Evolutionary conservation across 2,888 invertebrate species (phyloP).

Genomic region (Gryllus longicercus): DNA sequence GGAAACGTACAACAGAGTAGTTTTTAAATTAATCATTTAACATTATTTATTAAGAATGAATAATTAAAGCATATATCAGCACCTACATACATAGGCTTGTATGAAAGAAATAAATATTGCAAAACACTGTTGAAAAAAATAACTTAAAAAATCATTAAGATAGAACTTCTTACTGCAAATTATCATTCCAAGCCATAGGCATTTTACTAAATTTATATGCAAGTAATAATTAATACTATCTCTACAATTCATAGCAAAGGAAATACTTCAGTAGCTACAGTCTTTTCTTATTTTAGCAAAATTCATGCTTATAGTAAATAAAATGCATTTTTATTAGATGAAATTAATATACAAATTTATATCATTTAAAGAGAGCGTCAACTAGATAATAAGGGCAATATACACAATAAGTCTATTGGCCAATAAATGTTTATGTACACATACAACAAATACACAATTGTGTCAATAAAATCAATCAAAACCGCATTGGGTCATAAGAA

Average conservation of each 20-base stretch:
- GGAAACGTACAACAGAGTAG: too few relatives aligned
- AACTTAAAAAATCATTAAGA: slow-evolving; percentile 18
- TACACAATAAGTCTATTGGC: slow-evolving; percentile 8
- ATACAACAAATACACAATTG: slow-evolving; percentile 28
- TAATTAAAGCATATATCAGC: slow-evolving; percentile 34
- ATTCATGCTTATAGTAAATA: not conserved
- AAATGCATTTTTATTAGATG: not conserved
- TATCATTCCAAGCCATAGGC: slow-evolving; percentile 11
- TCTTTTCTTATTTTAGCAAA: too few relatives aligned
- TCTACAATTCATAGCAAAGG: too few relatives aligned
- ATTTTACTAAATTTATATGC: not conserved
- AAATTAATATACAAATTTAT: not conserved
- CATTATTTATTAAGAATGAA: slow-evolving; percentile 36
- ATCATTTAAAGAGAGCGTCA: not conserved
- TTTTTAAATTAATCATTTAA: slow-evolving; percentile 21
- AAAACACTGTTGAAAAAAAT: slow-evolving; percentile 23
- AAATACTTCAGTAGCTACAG: too few relatives aligned
- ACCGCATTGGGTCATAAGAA: slow-evolving; percentile 20
- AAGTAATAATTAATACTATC: too few relatives aligned
- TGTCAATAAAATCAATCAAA: slow-evolving; percentile 24
- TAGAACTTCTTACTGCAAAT: not conserved
- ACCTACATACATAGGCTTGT: slow-evolving; percentile 34
- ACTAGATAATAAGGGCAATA: not conserved
- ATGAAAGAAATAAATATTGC: slow-evolving; percentile 29
- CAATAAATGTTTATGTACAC: slow-evolving; percentile 25